Base-by-base conservation (phyloP, 1,140 invertebrate species). In the Holotrichia oblita region DNA sequence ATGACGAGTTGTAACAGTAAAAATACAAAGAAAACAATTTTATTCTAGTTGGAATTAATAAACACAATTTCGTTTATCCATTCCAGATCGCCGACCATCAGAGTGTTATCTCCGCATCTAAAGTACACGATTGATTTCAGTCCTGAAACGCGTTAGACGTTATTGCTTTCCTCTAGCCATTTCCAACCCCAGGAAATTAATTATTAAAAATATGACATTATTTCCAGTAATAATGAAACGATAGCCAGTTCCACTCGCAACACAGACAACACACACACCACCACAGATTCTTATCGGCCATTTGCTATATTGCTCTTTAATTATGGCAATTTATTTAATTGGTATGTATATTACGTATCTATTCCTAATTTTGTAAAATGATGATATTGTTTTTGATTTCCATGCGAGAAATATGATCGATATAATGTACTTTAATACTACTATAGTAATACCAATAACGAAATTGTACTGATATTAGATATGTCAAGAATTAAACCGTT, bases 301-400 rank as follows among this genome's bases (percentile, higher is more conserved):
- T 69, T 69, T 69, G 10, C 61, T 69, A 69, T 69, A 69, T 69
- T 69, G 61, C 61, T 69, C 61, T 69, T 69, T 69, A 69, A 69
- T 69, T 69, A 22, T 22, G 27, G 22, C 61, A 69, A 69, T 69
- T 69, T 69, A 69, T 69, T 69, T 69, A 69, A 69, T 69, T 69
- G 61, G 22, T 69, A 69, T 34, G 24, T 12, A 69, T 69, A 69
- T 69, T 34, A 69, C 27, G 22, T 69, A 69, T 69, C 61, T 34
- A 24, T 69, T 69, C 14, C 61, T 69, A 69, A 69, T 69, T 69
- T 69, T n/a, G 8, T 69, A 34, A 34, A 69, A 69, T 4, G 61
- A 69, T 22, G 22, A 69, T 27, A 69, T 69, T 69, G 61, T 27
- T 69, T 69, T 69, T 69, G 61, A 69, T 69, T 69, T 69, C 61